Percentiles rank a stretch among this genome's conserved stretches.
These are phyloP conservation scores for Gymnoscelis rufifasciata DNA, from an alignment of 2,888 invertebrate genomes.

Conservation along the genomic window DNA sequence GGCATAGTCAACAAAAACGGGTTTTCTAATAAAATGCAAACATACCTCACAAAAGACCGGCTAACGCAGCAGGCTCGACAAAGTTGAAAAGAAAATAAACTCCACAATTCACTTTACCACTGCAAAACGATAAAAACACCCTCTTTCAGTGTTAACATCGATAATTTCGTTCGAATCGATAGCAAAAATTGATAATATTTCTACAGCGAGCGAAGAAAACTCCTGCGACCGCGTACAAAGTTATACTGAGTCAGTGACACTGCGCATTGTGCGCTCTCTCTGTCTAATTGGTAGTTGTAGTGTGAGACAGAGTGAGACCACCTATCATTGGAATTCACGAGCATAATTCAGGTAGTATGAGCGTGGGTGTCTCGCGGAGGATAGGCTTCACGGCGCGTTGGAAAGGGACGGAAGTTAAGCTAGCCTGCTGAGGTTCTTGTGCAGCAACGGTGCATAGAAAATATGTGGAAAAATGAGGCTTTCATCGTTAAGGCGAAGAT, in stretches of 20 bases:
- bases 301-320: conserved; percentile 44
- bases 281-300: conserved; percentile 36
- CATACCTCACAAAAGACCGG: conserved; percentile 61
- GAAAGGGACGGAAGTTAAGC: conserved; percentile 42
- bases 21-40: conserved; percentile 39
- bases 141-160: conserved; percentile 47
- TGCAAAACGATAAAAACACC: conserved; percentile 30
- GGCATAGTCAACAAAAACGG: conserved; percentile 14
- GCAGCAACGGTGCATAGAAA: conserved; percentile 59
- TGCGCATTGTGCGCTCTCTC: conserved; percentile 59
- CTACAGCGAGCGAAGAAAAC: conserved; percentile 31
- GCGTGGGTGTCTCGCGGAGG: conserved; percentile 48
- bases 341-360: conserved; percentile 50
- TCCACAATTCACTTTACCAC: conserved; percentile 31
- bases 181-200: conserved; percentile 31
- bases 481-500: conserved; percentile 59
- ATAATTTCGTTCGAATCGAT: conserved; percentile 57
- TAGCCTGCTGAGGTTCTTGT: conserved; percentile 57
- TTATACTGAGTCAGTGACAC: conserved; percentile 74
- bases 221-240: conserved; percentile 45
- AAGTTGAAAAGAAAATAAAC: conserved; percentile 32
- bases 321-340: conserved; percentile 59
- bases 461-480: conserved; percentile 67
- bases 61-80: conserved; percentile 64
- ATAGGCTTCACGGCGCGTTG: conserved; percentile 34